A percentile compares a stretch with the other conserved stretches of the same genome.
Evolutionary conservation across 2,797 vertebrate species (phyloP).

Genomic region (Staurois parvus): DNA sequence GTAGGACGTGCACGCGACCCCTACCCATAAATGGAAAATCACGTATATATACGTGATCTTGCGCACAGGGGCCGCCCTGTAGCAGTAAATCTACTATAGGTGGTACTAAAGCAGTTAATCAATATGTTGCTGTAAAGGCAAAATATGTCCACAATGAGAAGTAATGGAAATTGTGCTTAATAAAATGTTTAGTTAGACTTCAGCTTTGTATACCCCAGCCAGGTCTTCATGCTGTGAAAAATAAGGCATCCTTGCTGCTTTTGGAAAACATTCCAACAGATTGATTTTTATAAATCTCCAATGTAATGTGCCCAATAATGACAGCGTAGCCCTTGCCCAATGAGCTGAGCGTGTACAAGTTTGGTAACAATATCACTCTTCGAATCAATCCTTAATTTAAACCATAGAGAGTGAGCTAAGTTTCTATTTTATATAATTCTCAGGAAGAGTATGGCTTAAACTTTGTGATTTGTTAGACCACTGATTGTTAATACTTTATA

Average conservation of each 20-base stretch:
- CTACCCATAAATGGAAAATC: too few species aligned
- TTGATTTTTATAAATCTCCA: background rate
- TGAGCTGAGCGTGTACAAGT: background rate
- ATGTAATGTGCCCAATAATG: background rate
- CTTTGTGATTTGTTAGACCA: background rate
- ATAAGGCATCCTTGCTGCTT: background rate
- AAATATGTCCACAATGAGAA: too few species aligned
- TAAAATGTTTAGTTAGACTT: too few species aligned
- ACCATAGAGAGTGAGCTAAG: slow-evolving; percentile 6
- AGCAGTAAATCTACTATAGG: too few species aligned
- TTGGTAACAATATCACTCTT: background rate
- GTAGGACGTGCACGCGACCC: too few species aligned
- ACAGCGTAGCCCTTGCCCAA: background rate
- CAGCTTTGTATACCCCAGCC: too few species aligned
- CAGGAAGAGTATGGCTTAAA: background rate
- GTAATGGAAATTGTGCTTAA: too few species aligned
- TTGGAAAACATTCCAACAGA: background rate
- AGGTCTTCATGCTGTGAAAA: too few species aligned
- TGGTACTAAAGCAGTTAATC: too few species aligned
- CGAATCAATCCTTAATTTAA: slow-evolving; percentile 7
- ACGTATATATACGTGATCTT: too few species aligned
- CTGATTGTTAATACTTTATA: background rate
- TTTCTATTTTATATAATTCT: background rate
- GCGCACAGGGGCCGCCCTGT: too few species aligned
- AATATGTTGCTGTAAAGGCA: too few species aligned